Percentiles rank a stretch among this genome's conserved stretches.
These are phyloP conservation scores for Homalodisca vitripennis DNA, from an alignment of 1,140 invertebrate species.

Conservation along the genomic window DNA sequence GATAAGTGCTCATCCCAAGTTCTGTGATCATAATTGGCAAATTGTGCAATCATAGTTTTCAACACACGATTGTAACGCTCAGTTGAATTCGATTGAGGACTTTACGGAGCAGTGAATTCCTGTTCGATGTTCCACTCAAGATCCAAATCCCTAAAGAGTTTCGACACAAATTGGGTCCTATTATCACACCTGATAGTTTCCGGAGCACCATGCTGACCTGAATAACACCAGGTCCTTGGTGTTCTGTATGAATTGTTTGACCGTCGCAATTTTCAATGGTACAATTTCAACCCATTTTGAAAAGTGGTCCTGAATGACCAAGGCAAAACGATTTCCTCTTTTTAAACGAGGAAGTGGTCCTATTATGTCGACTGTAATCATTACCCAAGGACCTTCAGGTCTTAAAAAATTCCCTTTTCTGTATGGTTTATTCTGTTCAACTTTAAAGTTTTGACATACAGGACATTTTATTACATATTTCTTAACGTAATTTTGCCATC, in stretches of 20 bases:
- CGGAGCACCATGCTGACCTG: slow-evolving; percentile 18
- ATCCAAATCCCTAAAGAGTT: background rate
- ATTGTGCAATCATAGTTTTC: slow-evolving; percentile 47
- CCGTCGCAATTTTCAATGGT: slow-evolving; percentile 31
- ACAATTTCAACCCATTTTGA: slow-evolving; percentile 47
- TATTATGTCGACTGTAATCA: slow-evolving; percentile 47
- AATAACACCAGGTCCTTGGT: slow-evolving; percentile 4
- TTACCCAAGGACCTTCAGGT: slow-evolving; percentile 43
- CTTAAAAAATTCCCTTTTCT: slow-evolving; percentile 43
- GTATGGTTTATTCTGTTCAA: slow-evolving; percentile 38
- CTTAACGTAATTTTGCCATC: slow-evolving; percentile 40
- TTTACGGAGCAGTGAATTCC: slow-evolving; percentile 41
- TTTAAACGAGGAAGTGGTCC: slow-evolving; percentile 46
- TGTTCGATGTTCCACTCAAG: background rate
- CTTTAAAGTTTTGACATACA: slow-evolving; percentile 43
- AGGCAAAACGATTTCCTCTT: slow-evolving; percentile 44
- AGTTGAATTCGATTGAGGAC: slow-evolving; percentile 48
- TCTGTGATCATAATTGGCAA: slow-evolving; percentile 44
- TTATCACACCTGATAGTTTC: slow-evolving; percentile 19
- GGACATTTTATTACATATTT: slow-evolving; percentile 39
- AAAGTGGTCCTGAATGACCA: slow-evolving; percentile 48
- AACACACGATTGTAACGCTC: slow-evolving; percentile 50
- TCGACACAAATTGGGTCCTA: slow-evolving; percentile 4
- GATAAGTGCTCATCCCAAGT: slow-evolving; percentile 45
- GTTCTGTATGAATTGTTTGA: background rate